These are phyloP conservation scores for Carettochelys insculpta DNA, from an alignment of 2,113 vertebrate genomes.

Conservation along the genomic window DNA sequence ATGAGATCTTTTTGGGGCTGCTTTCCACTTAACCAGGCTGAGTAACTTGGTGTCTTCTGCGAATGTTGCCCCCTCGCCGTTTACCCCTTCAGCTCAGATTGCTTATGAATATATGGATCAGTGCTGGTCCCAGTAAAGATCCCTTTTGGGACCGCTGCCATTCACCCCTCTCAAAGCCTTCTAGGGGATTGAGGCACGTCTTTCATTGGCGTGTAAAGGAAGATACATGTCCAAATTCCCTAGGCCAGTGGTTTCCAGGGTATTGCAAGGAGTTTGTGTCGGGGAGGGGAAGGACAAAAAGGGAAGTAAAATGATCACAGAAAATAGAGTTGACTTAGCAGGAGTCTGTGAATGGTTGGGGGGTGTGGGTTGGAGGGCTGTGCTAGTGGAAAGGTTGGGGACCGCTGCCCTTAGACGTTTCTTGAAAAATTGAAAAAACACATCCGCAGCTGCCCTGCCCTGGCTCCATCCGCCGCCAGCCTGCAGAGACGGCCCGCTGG, in stretches of 20 bases:
- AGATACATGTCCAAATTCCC: neutral
- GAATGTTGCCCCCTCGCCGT: neutral
- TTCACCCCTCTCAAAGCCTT: neutral
- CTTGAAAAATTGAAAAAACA: neutral
- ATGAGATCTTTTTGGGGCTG: neutral
- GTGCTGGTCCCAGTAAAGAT: neutral
- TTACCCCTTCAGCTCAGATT: neutral
- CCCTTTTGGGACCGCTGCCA: neutral
- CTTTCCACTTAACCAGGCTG: neutral
- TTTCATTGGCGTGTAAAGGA: neutral
- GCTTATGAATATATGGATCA: neutral
- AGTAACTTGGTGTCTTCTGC: neutral
- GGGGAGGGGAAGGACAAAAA: no score
- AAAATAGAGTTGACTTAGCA: no score
- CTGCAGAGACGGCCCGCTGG: neutral
- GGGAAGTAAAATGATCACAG: no score
- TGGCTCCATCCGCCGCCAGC: no score
- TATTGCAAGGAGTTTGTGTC: no score
- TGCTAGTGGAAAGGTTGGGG: no score
- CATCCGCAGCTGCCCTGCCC: neutral
- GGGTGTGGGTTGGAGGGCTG: no score
- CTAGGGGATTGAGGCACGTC: no score
- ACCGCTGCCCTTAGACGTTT: no score
- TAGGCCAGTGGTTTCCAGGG: no score
- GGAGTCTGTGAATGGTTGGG: no score